Base-by-base conservation (phyloP, 2,888 invertebrate species). In the Meganola albula region DNA sequence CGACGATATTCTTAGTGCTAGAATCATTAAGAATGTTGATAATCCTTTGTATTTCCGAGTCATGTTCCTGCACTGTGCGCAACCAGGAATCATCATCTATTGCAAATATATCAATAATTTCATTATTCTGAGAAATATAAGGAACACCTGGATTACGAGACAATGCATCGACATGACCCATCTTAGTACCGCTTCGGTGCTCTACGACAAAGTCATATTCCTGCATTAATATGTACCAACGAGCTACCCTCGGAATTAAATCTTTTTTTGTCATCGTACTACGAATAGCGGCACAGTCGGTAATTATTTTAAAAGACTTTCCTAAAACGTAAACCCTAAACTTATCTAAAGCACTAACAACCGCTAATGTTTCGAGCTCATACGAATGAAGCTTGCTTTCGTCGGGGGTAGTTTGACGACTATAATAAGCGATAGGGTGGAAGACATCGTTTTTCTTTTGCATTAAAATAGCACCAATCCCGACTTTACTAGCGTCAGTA, bases 361-460 rank as follows among this genome's bases (percentile, higher is more conserved):
- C 34, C 3, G 34, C 28, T 1, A 32, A 6, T 1, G 26, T 32
- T 2, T 32, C 32, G 1, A 32, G 14, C 9, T 32, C 32, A 6
- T 32, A 34, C 4, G 24, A 20, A 11, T 34, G 24, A 9, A 28
- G 24, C 3, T 9, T 4, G 3, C 20, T 8, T 28, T 34, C 34
- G 12, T 34, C 34, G 3, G 9, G 13, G 10, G 16, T 24, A 2
- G 28, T 34, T 1, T 24, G 24, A 3, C 34, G 13, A 24, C 34
- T 34, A 10, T 28, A 34, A 28, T 27, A 34, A 1, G 28, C 24
- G n/a, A 34, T 12, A 2, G 28, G 34, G 24, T 25, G 24, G 4
- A 34, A 12, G 2, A 2, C 2, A 12, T 34, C 23, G 1, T 10
- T 4, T 24, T 34, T 28, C 3, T 34, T 11, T 12, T 34, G 34